Evolutionary conservation across 2,888 invertebrate species (phyloP).

Genomic region (Apotomis betuletana): DNA sequence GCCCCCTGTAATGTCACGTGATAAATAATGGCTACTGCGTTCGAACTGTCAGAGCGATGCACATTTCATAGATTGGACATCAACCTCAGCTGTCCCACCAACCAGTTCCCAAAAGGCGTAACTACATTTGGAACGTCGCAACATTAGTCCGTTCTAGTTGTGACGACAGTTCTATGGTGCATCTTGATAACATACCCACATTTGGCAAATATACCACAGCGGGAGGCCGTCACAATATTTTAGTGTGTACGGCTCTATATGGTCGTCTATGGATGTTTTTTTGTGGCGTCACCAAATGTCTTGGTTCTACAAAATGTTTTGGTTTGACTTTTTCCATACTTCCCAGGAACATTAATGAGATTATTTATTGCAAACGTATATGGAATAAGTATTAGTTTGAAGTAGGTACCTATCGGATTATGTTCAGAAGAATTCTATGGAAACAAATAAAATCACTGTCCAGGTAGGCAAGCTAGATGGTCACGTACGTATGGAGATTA

Average conservation of each 20-base stretch:
- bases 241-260: slow-evolving; percentile 71
- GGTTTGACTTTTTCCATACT: not conserved
- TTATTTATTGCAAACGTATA: slow-evolving; percentile 20
- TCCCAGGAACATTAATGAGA: slow-evolving; percentile 23
- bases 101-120: not conserved
- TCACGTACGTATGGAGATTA: no score
- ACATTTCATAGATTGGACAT: slow-evolving; percentile 62
- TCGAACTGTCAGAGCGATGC: slow-evolving; percentile 52
- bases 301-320: slow-evolving; percentile 1
- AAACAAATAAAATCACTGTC: no score
- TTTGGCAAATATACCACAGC: slow-evolving; percentile 81
- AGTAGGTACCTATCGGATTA: not conserved
- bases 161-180: slow-evolving; percentile 51
- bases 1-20: slow-evolving; percentile 56
- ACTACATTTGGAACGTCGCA: not conserved
- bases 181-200: slow-evolving; percentile 80
- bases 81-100: slow-evolving; percentile 69
- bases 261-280: slow-evolving; percentile 59
- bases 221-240: slow-evolving; percentile 82
- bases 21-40: slow-evolving; percentile 48
- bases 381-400: slow-evolving; percentile 2
- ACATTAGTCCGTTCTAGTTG: not conserved
- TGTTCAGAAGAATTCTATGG: no score
- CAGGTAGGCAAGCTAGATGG: no score
- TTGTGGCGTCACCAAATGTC: slow-evolving; percentile 42